Conservation (phyloP, 2,113 vertebrate species). For the Salvelinus sp. region DNA sequence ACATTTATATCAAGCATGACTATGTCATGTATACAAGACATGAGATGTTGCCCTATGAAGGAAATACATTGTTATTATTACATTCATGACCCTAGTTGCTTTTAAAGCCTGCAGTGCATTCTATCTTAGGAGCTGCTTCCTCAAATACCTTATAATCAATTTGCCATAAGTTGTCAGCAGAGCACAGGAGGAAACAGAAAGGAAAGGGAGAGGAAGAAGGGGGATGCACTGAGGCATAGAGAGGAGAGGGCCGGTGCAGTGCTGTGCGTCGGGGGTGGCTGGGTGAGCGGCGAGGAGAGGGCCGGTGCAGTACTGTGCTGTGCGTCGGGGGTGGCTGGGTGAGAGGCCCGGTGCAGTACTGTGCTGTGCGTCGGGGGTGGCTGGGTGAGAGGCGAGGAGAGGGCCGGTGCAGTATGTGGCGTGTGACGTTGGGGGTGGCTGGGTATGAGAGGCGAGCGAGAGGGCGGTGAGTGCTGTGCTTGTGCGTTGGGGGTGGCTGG, state of each 20-base stretch:
- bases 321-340: too few relatives aligned
- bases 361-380: too few relatives aligned
- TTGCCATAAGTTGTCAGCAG: background rate
- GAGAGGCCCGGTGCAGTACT: too few relatives aligned
- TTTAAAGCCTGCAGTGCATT: background rate
- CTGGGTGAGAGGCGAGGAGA: too few relatives aligned
- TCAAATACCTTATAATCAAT: constrained; percentile 26
- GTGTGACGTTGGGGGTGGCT: too few relatives aligned
- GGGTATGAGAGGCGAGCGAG: too few relatives aligned
- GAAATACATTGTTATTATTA: too few relatives aligned
- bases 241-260: background rate
- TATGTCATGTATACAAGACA: background rate
- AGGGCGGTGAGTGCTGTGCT: too few relatives aligned
- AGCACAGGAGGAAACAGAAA: background rate
- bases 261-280: constrained; percentile 2
- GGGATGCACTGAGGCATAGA: constrained; percentile 6
- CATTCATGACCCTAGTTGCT: background rate
- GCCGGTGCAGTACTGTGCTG: too few relatives aligned
- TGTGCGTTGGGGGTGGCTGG: too few relatives aligned
- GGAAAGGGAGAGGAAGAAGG: background rate
- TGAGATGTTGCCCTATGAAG: background rate
- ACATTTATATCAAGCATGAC: too few relatives aligned
- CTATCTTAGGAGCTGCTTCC: constrained; percentile 5
- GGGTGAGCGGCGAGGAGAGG: constrained; percentile 9
- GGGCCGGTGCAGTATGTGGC: too few relatives aligned